phyloP scores from a whole-genome alignment of 2,888 invertebrate genomes.

The Chaetoderma sp. region DNA sequence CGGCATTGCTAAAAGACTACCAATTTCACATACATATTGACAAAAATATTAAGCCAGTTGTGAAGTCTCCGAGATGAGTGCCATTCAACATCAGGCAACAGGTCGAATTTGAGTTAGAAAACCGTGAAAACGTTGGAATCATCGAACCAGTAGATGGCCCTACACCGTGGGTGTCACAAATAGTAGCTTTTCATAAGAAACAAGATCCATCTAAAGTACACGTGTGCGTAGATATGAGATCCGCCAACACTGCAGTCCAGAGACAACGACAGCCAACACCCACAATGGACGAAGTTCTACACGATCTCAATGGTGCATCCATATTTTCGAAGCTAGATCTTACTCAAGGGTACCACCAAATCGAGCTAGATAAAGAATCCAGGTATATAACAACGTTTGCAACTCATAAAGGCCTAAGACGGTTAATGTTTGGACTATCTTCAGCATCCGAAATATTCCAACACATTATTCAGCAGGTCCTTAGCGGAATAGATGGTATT shows the following conservation, averaged over 20 bases:
- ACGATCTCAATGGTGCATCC: conserved; percentile 40
- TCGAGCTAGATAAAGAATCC: conserved; percentile 43
- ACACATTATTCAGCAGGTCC: conserved; percentile 62
- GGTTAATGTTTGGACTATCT: conserved; percentile 43
- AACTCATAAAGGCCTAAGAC: conserved; percentile 39
- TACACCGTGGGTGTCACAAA: too few relatives aligned
- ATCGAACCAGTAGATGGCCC: too few relatives aligned
- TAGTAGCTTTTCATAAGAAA: too few relatives aligned
- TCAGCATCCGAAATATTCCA: conserved; percentile 70
- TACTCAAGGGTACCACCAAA: conserved; percentile 40
- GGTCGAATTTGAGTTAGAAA: conserved; percentile 16
- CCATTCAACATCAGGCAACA: too few relatives aligned
- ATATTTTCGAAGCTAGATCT: conserved; percentile 44
- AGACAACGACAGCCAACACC: conserved; percentile 39
- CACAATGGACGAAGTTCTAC: conserved; percentile 40
- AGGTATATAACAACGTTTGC: conserved; percentile 43
- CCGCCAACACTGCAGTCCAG: conserved; percentile 40
- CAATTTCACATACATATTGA: conserved; percentile 32
- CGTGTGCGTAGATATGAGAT: conserved; percentile 45
- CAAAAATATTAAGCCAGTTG: conserved; percentile 25
- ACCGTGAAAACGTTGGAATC: too few relatives aligned
- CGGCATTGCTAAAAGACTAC: conserved; percentile 23
- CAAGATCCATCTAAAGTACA: conserved; percentile 35
- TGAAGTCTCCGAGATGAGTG: conserved; percentile 23
- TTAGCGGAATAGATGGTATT: conserved; percentile 57